Percentiles rank a stretch among this genome's conserved stretches.
phyloP scores from a whole-genome alignment of 2,113 vertebrate genomes.

The Pongo pygmaeus region DNA sequence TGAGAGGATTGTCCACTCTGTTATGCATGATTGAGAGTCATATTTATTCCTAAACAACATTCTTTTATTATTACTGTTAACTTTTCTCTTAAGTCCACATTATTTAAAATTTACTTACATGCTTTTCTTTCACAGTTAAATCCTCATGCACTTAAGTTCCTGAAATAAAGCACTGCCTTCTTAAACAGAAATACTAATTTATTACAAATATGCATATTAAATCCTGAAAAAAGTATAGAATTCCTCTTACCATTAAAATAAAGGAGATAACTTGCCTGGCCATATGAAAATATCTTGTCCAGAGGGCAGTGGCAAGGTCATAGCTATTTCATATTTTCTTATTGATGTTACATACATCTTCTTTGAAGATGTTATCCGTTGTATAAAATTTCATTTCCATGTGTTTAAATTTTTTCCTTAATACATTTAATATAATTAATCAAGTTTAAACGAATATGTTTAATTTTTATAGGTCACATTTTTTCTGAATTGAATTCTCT shows the following conservation, averaged over 20 bases:
- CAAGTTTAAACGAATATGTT: background rate
- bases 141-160: background rate
- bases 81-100: background rate
- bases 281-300: background rate
- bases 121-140: background rate
- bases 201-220: background rate
- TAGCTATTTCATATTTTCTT: background rate
- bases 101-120: conserved; percentile 7
- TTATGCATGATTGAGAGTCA: background rate
- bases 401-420: background rate
- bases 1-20: background rate
- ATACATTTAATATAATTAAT: background rate
- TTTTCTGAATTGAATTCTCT: background rate
- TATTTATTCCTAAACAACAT: background rate
- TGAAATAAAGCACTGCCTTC: background rate
- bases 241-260: background rate
- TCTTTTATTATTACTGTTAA: background rate
- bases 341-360: background rate
- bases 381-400: background rate
- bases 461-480: background rate
- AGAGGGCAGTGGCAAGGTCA: background rate
- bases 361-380: background rate
- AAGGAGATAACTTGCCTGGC: background rate
- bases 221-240: background rate
- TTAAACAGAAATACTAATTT: background rate